phyloP scores from a whole-genome alignment of 2,797 vertebrate genomes.

The Morelia viridis region DNA sequence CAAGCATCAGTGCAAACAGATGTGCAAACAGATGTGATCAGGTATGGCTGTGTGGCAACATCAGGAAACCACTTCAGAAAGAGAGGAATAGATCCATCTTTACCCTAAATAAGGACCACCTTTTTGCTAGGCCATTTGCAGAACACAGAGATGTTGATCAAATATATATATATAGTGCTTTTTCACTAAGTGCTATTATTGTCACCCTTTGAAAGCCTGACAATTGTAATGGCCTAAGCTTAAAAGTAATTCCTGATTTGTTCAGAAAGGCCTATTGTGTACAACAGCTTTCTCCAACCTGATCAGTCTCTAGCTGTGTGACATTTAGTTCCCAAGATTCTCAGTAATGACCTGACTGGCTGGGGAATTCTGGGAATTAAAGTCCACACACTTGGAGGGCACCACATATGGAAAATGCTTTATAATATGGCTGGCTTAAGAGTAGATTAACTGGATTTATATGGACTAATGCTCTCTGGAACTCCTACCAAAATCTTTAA shows the following conservation, averaged over 20 bases:
- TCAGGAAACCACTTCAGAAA: not conserved
- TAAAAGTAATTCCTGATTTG: not conserved
- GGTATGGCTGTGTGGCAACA: not conserved
- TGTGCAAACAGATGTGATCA: too few relatives aligned
- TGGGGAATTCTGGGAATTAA: not conserved
- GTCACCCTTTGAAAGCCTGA: not conserved
- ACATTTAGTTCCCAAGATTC: not conserved
- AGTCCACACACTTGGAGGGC: not conserved
- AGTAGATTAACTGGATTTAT: conserved; percentile 2
- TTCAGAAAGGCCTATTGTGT: not conserved
- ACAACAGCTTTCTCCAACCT: not conserved
- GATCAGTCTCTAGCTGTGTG: not conserved
- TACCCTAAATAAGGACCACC: not conserved
- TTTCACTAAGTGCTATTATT: not conserved
- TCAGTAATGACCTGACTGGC: not conserved
- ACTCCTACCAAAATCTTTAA: not conserved
- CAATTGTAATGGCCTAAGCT: not conserved
- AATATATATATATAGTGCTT: not conserved
- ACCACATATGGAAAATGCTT: not conserved
- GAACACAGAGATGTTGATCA: too few relatives aligned
- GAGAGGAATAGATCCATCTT: not conserved
- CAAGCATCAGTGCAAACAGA: not conserved
- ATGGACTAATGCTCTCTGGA: not conserved
- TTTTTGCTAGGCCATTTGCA: not conserved
- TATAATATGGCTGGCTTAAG: not conserved